These are phyloP conservation scores for Mobula birostris DNA, from an alignment of 2,113 vertebrate species.

Conservation along the genomic window DNA sequence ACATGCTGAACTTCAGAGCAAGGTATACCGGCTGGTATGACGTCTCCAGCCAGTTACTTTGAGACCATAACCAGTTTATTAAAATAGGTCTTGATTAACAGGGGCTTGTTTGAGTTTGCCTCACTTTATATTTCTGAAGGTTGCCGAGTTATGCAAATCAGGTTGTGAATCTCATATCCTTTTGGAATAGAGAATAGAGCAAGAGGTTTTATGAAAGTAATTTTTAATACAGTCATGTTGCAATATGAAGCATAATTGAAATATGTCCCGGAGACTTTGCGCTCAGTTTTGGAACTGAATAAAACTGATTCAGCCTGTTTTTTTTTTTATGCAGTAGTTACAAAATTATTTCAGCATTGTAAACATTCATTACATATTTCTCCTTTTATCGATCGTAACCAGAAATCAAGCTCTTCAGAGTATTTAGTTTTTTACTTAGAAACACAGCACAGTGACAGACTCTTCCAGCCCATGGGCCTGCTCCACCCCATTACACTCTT, in stretches of 20 bases:
- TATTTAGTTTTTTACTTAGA: neutral
- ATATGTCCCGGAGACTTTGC: neutral
- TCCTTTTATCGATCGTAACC: neutral
- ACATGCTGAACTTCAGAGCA: neutral
- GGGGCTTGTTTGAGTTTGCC: neutral
- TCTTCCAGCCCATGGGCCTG: no score
- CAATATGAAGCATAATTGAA: slow-evolving; percentile 8
- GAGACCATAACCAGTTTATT: neutral
- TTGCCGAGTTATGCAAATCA: neutral
- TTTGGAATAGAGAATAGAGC: neutral
- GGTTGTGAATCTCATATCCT: neutral
- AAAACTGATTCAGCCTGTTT: neutral
- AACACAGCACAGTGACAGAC: no score
- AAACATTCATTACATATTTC: neutral
- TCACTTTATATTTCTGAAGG: neutral
- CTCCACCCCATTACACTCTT: no score
- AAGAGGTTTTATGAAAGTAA: neutral
- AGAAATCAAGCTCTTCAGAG: neutral
- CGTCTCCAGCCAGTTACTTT: neutral
- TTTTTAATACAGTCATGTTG: neutral
- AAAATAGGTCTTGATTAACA: neutral
- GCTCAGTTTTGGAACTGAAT: neutral
- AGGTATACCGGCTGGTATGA: neutral
- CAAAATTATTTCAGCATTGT: neutral
- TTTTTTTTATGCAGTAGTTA: neutral